Evolutionary conservation across 2,113 vertebrate species (phyloP).

Genomic region (Saguinus midas): DNA sequence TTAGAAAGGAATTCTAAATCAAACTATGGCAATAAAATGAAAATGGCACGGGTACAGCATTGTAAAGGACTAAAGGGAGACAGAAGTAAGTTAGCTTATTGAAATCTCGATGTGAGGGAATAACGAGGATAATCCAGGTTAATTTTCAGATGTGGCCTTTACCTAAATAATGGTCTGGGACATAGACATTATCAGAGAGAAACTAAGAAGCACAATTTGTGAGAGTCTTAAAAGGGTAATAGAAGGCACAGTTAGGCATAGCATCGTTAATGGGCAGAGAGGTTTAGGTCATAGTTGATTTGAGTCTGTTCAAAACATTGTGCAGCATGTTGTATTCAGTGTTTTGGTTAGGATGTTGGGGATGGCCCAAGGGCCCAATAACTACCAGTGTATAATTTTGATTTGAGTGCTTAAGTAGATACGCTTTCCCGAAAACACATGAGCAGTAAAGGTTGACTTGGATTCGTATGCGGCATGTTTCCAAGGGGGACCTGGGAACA

Average conservation of each 20-base stretch:
- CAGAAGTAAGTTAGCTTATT: neutral
- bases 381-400: slow-evolving; percentile 39
- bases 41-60: neutral
- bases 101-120: neutral
- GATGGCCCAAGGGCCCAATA: neutral
- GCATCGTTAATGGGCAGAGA: fast-evolving
- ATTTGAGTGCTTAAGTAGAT: slow-evolving; percentile 31
- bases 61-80: neutral
- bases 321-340: neutral
- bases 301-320: fast-evolving
- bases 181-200: neutral
- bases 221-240: neutral
- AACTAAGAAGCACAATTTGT: neutral
- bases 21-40: neutral
- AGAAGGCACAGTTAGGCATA: fast-evolving
- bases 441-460: slow-evolving; percentile 43
- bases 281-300: fast-evolving
- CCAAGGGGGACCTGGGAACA: slow-evolving; percentile 74
- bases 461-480: slow-evolving; percentile 26
- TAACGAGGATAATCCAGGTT: neutral
- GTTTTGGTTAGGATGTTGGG: neutral
- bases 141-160: neutral
- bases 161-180: neutral
- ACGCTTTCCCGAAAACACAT: slow-evolving; percentile 38
- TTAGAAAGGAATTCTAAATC: slow-evolving; percentile 26